These are phyloP conservation scores for Pandemis corylana DNA, from an alignment of 2,888 invertebrate species.

Conservation along the genomic window DNA sequence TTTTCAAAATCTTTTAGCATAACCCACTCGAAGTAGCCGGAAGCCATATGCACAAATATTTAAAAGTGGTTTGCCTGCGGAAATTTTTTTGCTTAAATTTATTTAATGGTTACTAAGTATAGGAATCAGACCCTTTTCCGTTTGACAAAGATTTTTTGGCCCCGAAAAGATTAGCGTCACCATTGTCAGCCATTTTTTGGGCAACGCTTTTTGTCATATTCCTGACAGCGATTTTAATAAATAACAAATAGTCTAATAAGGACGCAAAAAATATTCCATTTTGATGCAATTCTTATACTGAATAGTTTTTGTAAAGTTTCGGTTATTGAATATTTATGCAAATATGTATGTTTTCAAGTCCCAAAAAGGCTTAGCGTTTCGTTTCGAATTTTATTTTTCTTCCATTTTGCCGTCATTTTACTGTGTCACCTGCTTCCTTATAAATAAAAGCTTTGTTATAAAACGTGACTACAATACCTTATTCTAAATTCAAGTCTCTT, in stretches of 20 bases:
- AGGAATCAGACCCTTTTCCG: constrained; percentile 75
- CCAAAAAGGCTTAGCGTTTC: constrained; percentile 6
- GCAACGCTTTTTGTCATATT: constrained; percentile 63
- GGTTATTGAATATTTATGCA: constrained; percentile 39
- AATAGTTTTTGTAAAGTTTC: constrained; percentile 50
- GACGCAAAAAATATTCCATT: constrained; percentile 62
- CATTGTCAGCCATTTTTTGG: constrained; percentile 77
- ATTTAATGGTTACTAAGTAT: constrained; percentile 83
- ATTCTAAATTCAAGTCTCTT: background rate
- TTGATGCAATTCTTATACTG: constrained; percentile 65
- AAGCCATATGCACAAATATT: constrained; percentile 84
- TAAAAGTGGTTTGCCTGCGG: constrained; percentile 76
- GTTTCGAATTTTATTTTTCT: background rate
- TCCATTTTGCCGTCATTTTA: background rate
- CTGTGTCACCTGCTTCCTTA: background rate
- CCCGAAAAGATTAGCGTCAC: constrained; percentile 78
- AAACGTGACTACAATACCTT: background rate
- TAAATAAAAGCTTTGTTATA: background rate
- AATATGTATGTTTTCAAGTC: constrained; percentile 19
- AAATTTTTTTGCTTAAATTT: constrained; percentile 75
- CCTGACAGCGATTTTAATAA: constrained; percentile 78
- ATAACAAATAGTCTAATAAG: constrained; percentile 75
- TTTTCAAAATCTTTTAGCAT: constrained; percentile 74
- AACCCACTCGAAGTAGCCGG: constrained; percentile 83
- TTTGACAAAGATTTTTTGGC: constrained; percentile 72